Base-by-base conservation (phyloP, 2,888 invertebrate genomes). In the Maniola hyperantus region DNA sequence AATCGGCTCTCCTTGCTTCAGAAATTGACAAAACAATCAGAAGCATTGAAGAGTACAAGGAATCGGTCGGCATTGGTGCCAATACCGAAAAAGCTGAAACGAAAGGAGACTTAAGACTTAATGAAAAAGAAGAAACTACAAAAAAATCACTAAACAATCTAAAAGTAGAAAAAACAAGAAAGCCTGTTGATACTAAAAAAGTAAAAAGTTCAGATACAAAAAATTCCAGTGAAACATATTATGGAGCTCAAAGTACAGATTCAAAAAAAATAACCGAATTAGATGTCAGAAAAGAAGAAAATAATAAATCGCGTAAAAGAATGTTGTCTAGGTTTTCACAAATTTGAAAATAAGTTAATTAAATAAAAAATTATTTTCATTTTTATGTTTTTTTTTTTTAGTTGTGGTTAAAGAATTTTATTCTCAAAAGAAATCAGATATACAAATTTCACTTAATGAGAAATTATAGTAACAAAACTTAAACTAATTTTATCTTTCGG, bases 41-140 rank as follows among this genome's bases (percentile, higher is more conserved):
- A 71, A 85, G 84, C 68, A 91, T 91, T 70, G 89, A 91, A 79
- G 88, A 88, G 71, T 91, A 91, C 64, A 91, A 91, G 78, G 87
- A 88, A 76, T 85, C 89, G 72, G 88, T 86, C 0, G 91, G 87
- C 1, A 84, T 89, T 13, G 82, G 84, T 2, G 74, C 72, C 11
- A 50, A 46, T 8, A 0, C 4, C 20, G 39, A 39, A 0, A 36
- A 13, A 8, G 10, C 7, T 8, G 15, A 20, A 5, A 34, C 34
- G 26, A 13, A 34, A 48, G 59, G 13, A 20, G 46, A 46, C 13
- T 7, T 7, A n/a, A 26, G 18, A 26, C 6, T 26, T 13, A 13
- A 15, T 2, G 13, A 33, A 26, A 26, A 33, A 59, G 39, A 18
- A 39, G 18, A 39, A 44, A 44, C 6, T 34, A 4, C 13, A 46